phyloP scores from a whole-genome alignment of 2,888 invertebrate species.

The Limnephilus rhombicus region DNA sequence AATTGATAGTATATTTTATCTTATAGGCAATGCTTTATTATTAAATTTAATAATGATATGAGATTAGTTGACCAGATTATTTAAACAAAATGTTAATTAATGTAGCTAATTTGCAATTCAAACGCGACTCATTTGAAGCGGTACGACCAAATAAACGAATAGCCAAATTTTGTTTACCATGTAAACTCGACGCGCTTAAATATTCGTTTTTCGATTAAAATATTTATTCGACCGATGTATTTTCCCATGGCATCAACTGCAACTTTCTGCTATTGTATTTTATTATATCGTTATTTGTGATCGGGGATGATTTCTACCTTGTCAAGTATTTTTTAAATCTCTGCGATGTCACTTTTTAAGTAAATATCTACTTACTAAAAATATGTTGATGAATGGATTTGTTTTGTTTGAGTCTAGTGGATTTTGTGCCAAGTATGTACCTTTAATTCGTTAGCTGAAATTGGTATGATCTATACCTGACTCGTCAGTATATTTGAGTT shows the following conservation, averaged over 20 bases:
- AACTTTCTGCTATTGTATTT: neutral
- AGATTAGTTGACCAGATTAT: slow-evolving; percentile 48
- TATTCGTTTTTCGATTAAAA: slow-evolving; percentile 24
- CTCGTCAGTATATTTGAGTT: neutral
- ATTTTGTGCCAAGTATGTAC: neutral
- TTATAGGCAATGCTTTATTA: neutral
- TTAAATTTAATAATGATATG: neutral
- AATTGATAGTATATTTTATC: neutral
- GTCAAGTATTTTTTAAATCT: neutral
- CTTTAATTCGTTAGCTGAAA: neutral
- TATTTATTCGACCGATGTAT: slow-evolving; percentile 29
- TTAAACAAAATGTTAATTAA: slow-evolving; percentile 62
- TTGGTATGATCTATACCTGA: neutral
- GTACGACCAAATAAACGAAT: slow-evolving; percentile 43
- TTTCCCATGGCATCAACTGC: neutral
- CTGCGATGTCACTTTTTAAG: neutral
- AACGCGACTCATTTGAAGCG: slow-evolving; percentile 56
- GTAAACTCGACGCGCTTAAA: neutral
- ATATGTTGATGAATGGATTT: neutral
- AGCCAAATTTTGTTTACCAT: slow-evolving; percentile 38
- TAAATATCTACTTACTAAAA: neutral
- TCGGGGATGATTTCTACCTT: neutral
- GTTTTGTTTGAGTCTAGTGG: neutral
- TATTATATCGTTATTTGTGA: neutral
- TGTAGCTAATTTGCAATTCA: slow-evolving; percentile 62